Percentiles rank a stretch among this genome's conserved stretches.
These are phyloP conservation scores for Buceros bicornis DNA, from an alignment of 2,797 vertebrate species.

Conservation along the genomic window DNA sequence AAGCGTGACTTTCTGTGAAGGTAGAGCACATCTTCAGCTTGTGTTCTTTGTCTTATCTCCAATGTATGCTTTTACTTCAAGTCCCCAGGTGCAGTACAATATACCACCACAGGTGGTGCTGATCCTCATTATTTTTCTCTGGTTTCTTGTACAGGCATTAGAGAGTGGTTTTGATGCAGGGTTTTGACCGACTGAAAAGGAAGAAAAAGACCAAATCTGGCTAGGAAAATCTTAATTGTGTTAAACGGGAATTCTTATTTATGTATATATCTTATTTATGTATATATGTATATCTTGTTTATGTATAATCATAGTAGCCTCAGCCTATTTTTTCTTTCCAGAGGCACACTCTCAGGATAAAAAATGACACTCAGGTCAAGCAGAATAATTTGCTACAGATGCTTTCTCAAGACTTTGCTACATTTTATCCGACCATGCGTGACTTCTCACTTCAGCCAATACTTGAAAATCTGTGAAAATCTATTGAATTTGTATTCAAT, in stretches of 20 bases:
- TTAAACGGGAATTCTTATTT: neutral
- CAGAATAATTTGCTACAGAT: neutral
- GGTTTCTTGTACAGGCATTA: neutral
- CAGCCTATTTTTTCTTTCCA: neutral
- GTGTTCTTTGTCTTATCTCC: neutral
- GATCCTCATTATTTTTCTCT: neutral
- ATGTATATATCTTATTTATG: neutral
- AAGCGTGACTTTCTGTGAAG: neutral
- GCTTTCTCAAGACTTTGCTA: neutral
- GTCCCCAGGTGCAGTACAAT: neutral
- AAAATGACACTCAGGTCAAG: neutral
- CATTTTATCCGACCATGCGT: neutral
- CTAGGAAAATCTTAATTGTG: neutral
- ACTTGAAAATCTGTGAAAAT: neutral
- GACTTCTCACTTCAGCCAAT: neutral
- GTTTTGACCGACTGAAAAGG: neutral
- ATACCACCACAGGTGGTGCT: neutral
- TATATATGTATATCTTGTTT: neutral
- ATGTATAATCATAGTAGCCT: neutral
- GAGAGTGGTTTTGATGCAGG: neutral
- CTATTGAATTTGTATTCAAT: neutral
- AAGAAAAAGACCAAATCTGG: neutral
- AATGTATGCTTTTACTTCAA: neutral
- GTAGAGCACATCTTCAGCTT: neutral
- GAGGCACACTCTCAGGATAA: neutral